phyloP scores from a whole-genome alignment of 2,797 vertebrate genomes.

The Menidia menidia region DNA sequence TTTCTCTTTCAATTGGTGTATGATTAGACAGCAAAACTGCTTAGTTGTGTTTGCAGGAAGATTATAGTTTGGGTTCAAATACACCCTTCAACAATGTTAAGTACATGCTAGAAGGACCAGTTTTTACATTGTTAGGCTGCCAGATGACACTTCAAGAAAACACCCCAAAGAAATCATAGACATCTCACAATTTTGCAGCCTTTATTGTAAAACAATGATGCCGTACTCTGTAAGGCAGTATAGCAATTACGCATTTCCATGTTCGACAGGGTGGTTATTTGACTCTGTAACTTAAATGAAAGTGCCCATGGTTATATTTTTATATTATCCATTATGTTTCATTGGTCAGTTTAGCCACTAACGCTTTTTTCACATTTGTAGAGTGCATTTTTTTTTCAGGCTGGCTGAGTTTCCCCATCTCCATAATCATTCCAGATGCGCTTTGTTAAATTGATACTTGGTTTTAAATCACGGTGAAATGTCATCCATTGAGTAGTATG shows the following conservation, averaged over 20 bases:
- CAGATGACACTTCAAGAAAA: not conserved
- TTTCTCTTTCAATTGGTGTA: not conserved
- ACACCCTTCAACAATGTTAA: not conserved
- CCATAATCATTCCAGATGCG: not conserved
- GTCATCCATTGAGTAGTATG: constrained; percentile 11
- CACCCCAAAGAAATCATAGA: not conserved
- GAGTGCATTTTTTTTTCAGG: not conserved
- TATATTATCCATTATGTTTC: not conserved
- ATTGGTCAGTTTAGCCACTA: not conserved
- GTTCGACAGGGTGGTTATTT: constrained; percentile 1
- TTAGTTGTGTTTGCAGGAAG: not conserved
- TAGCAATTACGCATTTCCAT: not conserved
- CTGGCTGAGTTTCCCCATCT: not conserved
- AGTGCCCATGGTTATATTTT: not conserved
- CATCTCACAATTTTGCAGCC: not conserved
- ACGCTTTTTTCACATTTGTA: not conserved
- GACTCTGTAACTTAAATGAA: not conserved
- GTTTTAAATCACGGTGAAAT: constrained; percentile 36
- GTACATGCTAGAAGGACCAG: not conserved
- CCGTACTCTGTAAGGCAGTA: not conserved
- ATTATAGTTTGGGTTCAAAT: constrained; percentile 4
- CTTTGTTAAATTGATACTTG: not conserved
- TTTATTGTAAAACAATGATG: constrained; percentile 1
- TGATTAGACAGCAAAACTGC: not conserved
- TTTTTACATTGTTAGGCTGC: not conserved